These are phyloP conservation scores for Toxotes jaculatrix DNA, from an alignment of 2,113 vertebrate genomes.

Conservation along the genomic window DNA sequence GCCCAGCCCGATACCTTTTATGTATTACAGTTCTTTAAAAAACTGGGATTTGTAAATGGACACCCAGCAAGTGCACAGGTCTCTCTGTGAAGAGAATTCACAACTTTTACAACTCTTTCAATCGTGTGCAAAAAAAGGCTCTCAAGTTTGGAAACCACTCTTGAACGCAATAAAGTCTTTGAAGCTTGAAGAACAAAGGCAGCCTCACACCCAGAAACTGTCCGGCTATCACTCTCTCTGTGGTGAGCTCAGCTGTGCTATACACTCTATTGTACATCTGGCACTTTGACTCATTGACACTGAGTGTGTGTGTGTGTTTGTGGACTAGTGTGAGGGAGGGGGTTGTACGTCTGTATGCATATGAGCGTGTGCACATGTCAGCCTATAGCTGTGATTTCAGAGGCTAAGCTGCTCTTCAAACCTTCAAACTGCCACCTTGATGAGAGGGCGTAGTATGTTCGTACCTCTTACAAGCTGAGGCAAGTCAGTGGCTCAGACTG, in stretches of 20 bases:
- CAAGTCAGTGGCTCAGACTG: slow-evolving; percentile 47
- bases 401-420: slow-evolving; percentile 14
- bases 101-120: slow-evolving; percentile 62
- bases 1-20: neutral
- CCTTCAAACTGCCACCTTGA: slow-evolving; percentile 54
- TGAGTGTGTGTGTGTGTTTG: slow-evolving; percentile 13
- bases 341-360: neutral
- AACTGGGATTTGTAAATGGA: slow-evolving; percentile 3
- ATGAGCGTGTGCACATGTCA: slow-evolving; percentile 1
- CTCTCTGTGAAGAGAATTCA: slow-evolving; percentile 34
- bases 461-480: slow-evolving; percentile 55
- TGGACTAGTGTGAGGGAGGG: slow-evolving; percentile 4
- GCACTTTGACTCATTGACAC: slow-evolving; percentile 64
- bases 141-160: slow-evolving; percentile 37
- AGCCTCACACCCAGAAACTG: slow-evolving; percentile 41
- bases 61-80: slow-evolving; percentile 2
- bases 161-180: slow-evolving; percentile 65
- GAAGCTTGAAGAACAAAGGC: slow-evolving; percentile 71
- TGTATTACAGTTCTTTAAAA: neutral
- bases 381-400: slow-evolving; percentile 40
- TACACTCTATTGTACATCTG: slow-evolving; percentile 71
- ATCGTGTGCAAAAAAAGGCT: slow-evolving; percentile 43
- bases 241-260: slow-evolving; percentile 50
- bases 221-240: slow-evolving; percentile 49
- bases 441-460: slow-evolving; percentile 17